A percentile compares a stretch with the other conserved stretches of the same genome.
phyloP scores from a whole-genome alignment of 2,797 vertebrate species.

The Oreochromis grahami region DNA sequence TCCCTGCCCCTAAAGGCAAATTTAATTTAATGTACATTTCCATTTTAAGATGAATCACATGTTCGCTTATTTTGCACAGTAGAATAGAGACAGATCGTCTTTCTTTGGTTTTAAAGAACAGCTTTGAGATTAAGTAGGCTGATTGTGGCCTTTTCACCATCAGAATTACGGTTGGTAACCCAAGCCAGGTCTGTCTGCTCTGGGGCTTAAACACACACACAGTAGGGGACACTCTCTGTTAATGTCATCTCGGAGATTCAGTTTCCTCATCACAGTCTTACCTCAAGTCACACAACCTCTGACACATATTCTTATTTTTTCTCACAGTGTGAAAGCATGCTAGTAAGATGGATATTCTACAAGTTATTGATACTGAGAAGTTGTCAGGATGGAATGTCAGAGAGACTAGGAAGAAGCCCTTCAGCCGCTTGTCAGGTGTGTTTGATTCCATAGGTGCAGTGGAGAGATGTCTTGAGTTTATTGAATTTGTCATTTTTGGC shows the following conservation, averaged over 20 bases:
- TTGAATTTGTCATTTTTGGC: constrained; percentile 84
- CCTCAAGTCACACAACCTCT: constrained; percentile 74
- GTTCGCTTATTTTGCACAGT: constrained; percentile 77
- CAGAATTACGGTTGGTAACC: constrained; percentile 88
- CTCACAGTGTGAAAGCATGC: constrained; percentile 58
- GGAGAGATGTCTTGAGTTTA: constrained; percentile 77
- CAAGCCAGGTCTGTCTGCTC: constrained; percentile 83
- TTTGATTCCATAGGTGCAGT: constrained; percentile 65
- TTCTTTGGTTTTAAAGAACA: constrained; percentile 82
- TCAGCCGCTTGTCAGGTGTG: constrained; percentile 69
- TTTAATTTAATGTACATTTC: constrained; percentile 77
- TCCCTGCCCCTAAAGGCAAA: constrained; percentile 60
- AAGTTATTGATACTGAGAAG: constrained; percentile 65
- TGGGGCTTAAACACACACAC: constrained; percentile 77
- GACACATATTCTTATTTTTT: constrained; percentile 60
- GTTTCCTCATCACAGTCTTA: constrained; percentile 87
- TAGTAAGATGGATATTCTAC: constrained; percentile 54
- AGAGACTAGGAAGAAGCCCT: constrained; percentile 49
- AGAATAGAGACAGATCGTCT: constrained; percentile 82
- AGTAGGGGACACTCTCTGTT: constrained; percentile 83
- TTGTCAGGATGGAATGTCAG: constrained; percentile 63
- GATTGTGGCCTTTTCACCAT: constrained; percentile 85
- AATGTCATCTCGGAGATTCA: constrained; percentile 88
- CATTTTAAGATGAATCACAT: constrained; percentile 77
- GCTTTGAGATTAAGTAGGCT: constrained; percentile 85